Evolutionary conservation across 2,113 vertebrate species (phyloP).

Genomic region (Ceuthmochares aereus): DNA sequence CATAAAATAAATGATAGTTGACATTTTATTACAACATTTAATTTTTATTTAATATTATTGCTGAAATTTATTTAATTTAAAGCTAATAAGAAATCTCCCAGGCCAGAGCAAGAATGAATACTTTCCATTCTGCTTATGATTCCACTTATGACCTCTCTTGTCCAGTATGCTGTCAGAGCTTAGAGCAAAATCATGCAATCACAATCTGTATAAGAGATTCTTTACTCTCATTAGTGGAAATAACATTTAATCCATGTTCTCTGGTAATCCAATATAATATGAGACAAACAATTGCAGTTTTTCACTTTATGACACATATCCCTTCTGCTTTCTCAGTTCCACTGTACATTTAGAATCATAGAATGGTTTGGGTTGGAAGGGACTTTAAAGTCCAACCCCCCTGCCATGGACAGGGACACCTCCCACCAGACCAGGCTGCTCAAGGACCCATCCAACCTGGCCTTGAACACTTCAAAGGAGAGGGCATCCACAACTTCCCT

Average conservation of each 20-base stretch:
- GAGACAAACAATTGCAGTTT: neutral
- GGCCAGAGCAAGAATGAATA: constrained; percentile 54
- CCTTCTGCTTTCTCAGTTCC: neutral
- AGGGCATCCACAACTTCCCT: too few species aligned
- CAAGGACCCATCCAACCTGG: too few species aligned
- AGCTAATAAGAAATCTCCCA: constrained; percentile 56
- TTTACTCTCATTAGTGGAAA: neutral
- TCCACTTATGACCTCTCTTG: neutral
- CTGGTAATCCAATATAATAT: neutral
- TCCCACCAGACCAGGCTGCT: too few species aligned
- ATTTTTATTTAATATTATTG: constrained; percentile 75
- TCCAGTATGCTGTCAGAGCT: neutral
- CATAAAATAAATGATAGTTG: constrained; percentile 75
- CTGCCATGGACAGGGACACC: too few species aligned
- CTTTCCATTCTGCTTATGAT: neutral
- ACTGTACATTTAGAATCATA: neutral
- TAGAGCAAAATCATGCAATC: neutral
- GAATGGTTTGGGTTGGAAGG: too few species aligned
- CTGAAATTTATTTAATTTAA: constrained; percentile 77
- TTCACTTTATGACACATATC: neutral
- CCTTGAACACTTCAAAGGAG: too few species aligned
- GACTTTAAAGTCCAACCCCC: too few species aligned
- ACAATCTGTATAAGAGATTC: neutral
- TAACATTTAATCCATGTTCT: neutral
- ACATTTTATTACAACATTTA: constrained; percentile 73